Conservation (phyloP, 37 sponge, comb jelly and placozoan genomes). For the Aplysina aerophoba region DNA sequence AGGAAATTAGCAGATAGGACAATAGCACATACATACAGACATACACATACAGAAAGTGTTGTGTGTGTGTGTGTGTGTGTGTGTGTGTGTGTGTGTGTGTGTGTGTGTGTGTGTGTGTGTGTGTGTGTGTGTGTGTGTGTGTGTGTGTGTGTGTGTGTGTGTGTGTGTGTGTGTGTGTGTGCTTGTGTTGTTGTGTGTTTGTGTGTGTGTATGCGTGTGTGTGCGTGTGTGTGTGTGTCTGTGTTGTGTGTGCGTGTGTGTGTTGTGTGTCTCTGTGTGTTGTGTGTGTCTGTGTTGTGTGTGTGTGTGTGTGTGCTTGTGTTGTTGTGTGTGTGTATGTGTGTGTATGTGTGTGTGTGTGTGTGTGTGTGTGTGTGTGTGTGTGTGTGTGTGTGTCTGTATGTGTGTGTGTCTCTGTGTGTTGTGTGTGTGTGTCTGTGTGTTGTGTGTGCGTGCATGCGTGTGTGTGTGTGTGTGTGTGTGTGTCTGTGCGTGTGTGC, state of each 20-base stretch:
- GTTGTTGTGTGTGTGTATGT: conserved; percentile 27
- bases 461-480: too few relatives aligned
- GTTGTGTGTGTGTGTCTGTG: too few relatives aligned
- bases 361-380: too few relatives aligned
- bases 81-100: neutral
- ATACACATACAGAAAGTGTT: too few relatives aligned
- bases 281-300: neutral
- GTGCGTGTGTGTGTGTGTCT: conserved; percentile 27
- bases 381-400: too few relatives aligned
- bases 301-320: conserved; percentile 21
- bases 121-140: conserved; percentile 47
- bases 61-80: too few relatives aligned
- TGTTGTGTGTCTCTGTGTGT: neutral
- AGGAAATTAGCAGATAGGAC: too few relatives aligned
- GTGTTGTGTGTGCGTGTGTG: neutral
- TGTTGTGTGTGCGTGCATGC: too few relatives aligned
- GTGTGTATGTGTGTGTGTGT: neutral
- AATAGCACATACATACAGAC: too few relatives aligned
- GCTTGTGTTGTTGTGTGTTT: neutral
- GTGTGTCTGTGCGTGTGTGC: too few relatives aligned
- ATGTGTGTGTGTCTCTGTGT: too few relatives aligned
- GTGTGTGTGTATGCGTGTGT: conserved; percentile 41
- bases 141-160: conserved; percentile 8
- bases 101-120: conserved; percentile 31
- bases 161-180: neutral